phyloP scores from a whole-genome alignment of 2,888 invertebrate species.

The Oligia strigilis region DNA sequence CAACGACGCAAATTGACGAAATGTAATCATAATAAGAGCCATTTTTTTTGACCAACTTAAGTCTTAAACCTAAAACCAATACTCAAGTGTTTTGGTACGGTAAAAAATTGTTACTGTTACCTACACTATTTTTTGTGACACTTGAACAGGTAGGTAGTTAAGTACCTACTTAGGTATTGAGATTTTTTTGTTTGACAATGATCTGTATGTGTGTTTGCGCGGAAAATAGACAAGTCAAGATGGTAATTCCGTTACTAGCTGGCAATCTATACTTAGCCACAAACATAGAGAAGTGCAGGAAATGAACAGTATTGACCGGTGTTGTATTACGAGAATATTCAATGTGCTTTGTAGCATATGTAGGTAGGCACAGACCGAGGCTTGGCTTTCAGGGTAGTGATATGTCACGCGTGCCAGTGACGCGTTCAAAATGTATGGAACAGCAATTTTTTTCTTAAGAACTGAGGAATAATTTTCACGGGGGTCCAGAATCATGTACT shows the following conservation, averaged over 20 bases:
- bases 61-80: conserved; percentile 5
- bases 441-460: background rate
- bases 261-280: conserved; percentile 8
- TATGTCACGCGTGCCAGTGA: background rate
- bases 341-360: background rate
- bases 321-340: conserved; percentile 10
- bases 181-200: conserved; percentile 8
- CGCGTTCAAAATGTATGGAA: background rate
- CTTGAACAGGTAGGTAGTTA: background rate
- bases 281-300: conserved; percentile 7
- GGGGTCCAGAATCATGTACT: background rate
- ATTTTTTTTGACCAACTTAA: conserved; percentile 1
- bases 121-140: background rate
- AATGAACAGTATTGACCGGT: conserved; percentile 6
- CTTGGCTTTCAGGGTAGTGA: background rate
- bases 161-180: background rate
- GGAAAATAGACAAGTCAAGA: background rate
- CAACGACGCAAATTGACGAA: background rate
- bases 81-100: background rate
- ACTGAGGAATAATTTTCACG: background rate
- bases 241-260: conserved; percentile 2
- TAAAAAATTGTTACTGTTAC: conserved; percentile 6
- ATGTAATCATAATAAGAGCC: background rate
- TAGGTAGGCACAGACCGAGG: background rate
- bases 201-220: background rate